A percentile compares a stretch with the other conserved stretches of the same genome.
These are phyloP conservation scores for Syngnathus typhle DNA, from an alignment of 2,113 vertebrate genomes.

Conservation along the genomic window DNA sequence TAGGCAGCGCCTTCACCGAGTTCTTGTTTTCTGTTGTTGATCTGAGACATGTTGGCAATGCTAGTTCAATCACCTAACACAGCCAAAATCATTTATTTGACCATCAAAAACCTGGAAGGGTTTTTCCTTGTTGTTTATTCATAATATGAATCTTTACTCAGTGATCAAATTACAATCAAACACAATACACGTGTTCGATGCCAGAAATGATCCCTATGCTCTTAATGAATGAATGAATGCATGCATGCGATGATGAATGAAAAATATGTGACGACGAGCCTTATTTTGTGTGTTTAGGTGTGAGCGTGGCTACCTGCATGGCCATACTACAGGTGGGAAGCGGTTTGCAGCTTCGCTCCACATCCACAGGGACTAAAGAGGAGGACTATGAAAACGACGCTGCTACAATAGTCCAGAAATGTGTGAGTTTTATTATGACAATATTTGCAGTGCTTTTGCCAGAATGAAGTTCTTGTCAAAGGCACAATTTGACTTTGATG, in stretches of 20 bases:
- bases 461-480: neutral
- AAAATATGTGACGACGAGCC: neutral
- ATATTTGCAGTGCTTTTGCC: neutral
- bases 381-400: constrained; percentile 98
- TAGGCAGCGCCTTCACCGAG: constrained; percentile 43
- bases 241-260: neutral
- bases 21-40: neutral
- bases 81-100: neutral
- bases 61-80: neutral
- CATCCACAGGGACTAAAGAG: constrained; percentile 91
- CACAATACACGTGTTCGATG: neutral
- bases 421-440: constrained; percentile 74
- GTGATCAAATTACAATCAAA: neutral
- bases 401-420: constrained; percentile 98
- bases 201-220: neutral
- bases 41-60: neutral
- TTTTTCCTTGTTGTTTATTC: neutral
- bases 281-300: constrained; percentile 68
- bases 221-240: neutral
- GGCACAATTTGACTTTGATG: neutral
- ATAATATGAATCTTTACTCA: neutral
- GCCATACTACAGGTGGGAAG: constrained; percentile 95
- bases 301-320: constrained; percentile 97
- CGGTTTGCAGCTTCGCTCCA: constrained; percentile 86
- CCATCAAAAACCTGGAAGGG: neutral